Evolutionary conservation across 2,797 vertebrate species (phyloP).

Genomic region (Chlorospingus semifuscus): DNA sequence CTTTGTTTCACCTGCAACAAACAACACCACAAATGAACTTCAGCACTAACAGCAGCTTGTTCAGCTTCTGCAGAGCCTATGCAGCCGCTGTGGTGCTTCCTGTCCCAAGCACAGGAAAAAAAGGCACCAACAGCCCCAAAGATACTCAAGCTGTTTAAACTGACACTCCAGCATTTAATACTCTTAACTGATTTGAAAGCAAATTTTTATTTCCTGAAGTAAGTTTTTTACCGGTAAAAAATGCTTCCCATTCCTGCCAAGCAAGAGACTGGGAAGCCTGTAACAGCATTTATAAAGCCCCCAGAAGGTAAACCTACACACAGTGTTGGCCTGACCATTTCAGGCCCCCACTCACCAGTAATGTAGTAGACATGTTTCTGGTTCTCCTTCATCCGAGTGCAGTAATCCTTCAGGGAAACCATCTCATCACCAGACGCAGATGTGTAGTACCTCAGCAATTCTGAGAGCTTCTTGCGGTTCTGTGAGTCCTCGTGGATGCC

Average conservation of each 20-base stretch:
- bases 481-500: conserved; percentile 93
- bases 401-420: conserved; percentile 93
- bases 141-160: background rate
- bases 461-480: conserved; percentile 90
- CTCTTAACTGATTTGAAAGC: accelerated
- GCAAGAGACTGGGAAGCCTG: accelerated
- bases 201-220: accelerated
- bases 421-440: conserved; percentile 92
- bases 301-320: accelerated
- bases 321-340: accelerated
- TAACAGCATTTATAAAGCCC: accelerated
- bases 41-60: accelerated
- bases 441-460: conserved; percentile 87
- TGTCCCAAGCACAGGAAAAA: accelerated
- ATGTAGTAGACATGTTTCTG: conserved; percentile 94
- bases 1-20: conserved; percentile 89
- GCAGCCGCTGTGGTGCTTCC: accelerated
- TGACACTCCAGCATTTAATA: accelerated
- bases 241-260: accelerated
- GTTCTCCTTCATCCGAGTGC: conserved; percentile 91
- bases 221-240: background rate
- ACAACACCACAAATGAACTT: background rate
- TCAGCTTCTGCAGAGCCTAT: background rate
- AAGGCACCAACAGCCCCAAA: accelerated
- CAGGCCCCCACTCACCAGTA: conserved; percentile 72